phyloP scores from a whole-genome alignment of 2,113 vertebrate species.

The Podocnemis expansa region DNA sequence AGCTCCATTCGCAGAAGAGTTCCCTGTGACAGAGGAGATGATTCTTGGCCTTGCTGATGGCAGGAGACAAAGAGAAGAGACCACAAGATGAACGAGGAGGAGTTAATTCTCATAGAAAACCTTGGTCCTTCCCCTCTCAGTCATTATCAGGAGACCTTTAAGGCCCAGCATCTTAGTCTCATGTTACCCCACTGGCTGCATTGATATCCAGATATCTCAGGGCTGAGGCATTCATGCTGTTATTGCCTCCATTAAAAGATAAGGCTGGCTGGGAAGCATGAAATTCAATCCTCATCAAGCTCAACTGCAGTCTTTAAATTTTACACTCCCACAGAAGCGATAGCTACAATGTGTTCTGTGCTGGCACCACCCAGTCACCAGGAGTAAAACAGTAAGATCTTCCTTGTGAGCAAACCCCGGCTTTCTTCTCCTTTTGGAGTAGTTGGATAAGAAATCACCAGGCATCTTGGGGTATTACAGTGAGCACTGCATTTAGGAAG shows the following conservation, averaged over 20 bases:
- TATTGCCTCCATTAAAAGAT: constrained; percentile 68
- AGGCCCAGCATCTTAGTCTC: constrained; percentile 36
- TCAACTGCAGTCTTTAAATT: constrained; percentile 21
- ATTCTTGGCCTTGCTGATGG: constrained; percentile 56
- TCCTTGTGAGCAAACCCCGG: neutral
- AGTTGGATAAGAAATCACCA: neutral
- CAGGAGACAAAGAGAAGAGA: constrained; percentile 43
- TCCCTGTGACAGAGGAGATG: constrained; percentile 65
- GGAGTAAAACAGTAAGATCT: neutral
- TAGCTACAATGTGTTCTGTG: constrained; percentile 23
- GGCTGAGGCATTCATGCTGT: constrained; percentile 42
- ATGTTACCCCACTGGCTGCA: constrained; percentile 24
- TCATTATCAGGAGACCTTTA: constrained; percentile 70
- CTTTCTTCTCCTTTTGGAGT: neutral
- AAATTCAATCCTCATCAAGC: constrained; percentile 54
- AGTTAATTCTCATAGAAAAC: constrained; percentile 73
- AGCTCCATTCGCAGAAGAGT: constrained; percentile 64
- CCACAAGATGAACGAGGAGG: constrained; percentile 68
- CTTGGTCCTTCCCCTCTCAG: constrained; percentile 61
- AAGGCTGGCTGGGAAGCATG: constrained; percentile 17
- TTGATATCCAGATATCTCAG: constrained; percentile 42
- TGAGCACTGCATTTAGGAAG: neutral
- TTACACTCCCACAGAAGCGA: constrained; percentile 19
- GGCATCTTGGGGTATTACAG: neutral
- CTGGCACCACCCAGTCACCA: neutral